phyloP scores from a whole-genome alignment of 2,797 vertebrate genomes.

The Sebastes itinus region DNA sequence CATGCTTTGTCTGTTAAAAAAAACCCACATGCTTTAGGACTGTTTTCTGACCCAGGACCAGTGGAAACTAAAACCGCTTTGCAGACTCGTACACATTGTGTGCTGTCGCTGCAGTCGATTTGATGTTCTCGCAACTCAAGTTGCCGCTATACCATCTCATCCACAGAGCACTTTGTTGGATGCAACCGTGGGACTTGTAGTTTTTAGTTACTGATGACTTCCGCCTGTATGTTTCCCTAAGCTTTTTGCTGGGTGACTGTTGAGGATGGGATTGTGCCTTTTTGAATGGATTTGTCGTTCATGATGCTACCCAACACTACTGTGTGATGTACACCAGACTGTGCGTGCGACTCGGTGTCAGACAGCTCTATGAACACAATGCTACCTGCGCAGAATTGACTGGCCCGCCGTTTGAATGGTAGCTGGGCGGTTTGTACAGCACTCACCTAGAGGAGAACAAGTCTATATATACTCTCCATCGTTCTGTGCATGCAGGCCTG shows the following conservation, averaged over 20 bases:
- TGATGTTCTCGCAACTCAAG: constrained; percentile 68
- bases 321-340: constrained; percentile 60
- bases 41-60: constrained; percentile 89
- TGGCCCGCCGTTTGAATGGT: constrained; percentile 54
- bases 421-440: constrained; percentile 70
- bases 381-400: constrained; percentile 60
- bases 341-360: constrained; percentile 57
- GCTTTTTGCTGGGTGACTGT: constrained; percentile 73
- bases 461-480: constrained; percentile 57
- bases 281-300: constrained; percentile 67
- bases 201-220: constrained; percentile 69
- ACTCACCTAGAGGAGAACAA: constrained; percentile 64
- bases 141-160: constrained; percentile 72
- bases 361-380: constrained; percentile 52
- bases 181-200: constrained; percentile 71
- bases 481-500: constrained; percentile 82
- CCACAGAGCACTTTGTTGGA: constrained; percentile 73
- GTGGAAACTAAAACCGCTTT: constrained; percentile 64
- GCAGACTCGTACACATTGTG: constrained; percentile 60
- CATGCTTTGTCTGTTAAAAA: constrained; percentile 95
- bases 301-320: constrained; percentile 67
- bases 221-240: constrained; percentile 62
- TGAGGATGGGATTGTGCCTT: constrained; percentile 81
- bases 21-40: constrained; percentile 91
- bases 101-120: constrained; percentile 63